Percentiles rank a stretch among this genome's conserved stretches.
Evolutionary conservation across 1,140 invertebrate genomes (phyloP).

Genomic region (Sogatella furcifera): DNA sequence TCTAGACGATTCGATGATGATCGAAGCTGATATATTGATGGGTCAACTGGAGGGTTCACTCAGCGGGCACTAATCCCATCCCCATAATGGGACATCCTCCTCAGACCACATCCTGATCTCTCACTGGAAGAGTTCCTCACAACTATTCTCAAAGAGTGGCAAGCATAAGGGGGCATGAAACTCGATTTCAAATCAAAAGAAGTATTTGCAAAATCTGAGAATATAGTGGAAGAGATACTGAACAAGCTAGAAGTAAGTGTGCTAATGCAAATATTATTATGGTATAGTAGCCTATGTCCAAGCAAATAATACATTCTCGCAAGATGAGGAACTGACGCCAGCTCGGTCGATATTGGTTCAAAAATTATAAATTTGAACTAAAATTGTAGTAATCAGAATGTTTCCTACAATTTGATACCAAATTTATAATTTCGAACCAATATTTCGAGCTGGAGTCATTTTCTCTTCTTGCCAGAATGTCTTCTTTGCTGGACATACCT

Average conservation of each 20-base stretch:
- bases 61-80: conserved; percentile 30
- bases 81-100: conserved; percentile 86
- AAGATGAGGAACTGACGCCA: too few relatives aligned
- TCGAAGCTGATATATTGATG: conserved; percentile 79
- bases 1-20: conserved; percentile 41
- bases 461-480: too few relatives aligned
- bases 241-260: conserved; percentile 8
- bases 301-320: too few relatives aligned
- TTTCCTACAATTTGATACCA: too few relatives aligned
- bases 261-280: too few relatives aligned
- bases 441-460: too few relatives aligned
- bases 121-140: conserved; percentile 59
- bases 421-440: too few relatives aligned
- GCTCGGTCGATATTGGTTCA: too few relatives aligned
- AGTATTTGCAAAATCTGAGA: conserved; percentile 45
- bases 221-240: conserved; percentile 13
- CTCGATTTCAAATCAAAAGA: conserved; percentile 79
- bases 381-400: too few relatives aligned
- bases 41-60: conserved; percentile 43
- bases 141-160: neutral
- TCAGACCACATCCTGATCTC: conserved; percentile 55
- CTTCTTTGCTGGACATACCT: too few relatives aligned
- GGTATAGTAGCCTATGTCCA: too few relatives aligned
- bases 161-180: conserved; percentile 67
- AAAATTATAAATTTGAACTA: too few relatives aligned